A percentile compares a stretch with the other conserved stretches of the same genome.
These are phyloP conservation scores for Xestia sexstrigata DNA, from an alignment of 2,888 invertebrate species.

Conservation along the genomic window DNA sequence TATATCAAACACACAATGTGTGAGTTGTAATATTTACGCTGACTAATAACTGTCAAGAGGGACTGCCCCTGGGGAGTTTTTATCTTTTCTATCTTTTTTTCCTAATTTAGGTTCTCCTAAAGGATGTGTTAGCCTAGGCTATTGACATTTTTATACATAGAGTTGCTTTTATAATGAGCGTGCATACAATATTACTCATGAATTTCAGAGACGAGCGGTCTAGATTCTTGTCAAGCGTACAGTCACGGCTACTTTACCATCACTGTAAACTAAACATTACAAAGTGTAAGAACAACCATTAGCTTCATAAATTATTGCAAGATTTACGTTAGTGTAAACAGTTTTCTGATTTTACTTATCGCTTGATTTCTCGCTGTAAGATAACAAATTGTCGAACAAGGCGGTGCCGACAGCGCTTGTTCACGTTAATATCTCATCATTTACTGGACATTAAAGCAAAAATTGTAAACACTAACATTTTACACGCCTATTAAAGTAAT, in stretches of 20 bases:
- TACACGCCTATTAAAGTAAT: constrained; percentile 80
- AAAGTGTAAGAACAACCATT: background rate
- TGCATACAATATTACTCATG: background rate
- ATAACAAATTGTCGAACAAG: constrained; percentile 63
- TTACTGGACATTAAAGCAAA: constrained; percentile 72
- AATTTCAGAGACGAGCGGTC: background rate
- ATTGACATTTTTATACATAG: background rate
- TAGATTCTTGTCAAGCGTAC: background rate
- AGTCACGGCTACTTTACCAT: constrained; percentile 3
- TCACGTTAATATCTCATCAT: constrained; percentile 67
- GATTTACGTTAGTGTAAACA: constrained; percentile 22
- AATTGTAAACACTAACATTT: constrained; percentile 77
- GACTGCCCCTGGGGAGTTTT: background rate
- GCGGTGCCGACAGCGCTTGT: constrained; percentile 59
- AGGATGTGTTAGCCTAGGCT: background rate
- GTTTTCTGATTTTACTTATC: constrained; percentile 33
- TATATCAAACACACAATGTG: constrained; percentile 19
- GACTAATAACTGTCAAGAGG: constrained; percentile 3
- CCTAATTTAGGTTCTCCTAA: background rate
- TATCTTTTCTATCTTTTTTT: background rate
- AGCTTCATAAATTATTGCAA: constrained; percentile 3
- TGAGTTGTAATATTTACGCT: constrained; percentile 32
- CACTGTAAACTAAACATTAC: background rate
- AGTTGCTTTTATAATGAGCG: background rate
- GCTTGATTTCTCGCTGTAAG: constrained; percentile 45